Evolutionary conservation across 2,797 vertebrate species (phyloP).

Genomic region (Labroides dimidiatus): DNA sequence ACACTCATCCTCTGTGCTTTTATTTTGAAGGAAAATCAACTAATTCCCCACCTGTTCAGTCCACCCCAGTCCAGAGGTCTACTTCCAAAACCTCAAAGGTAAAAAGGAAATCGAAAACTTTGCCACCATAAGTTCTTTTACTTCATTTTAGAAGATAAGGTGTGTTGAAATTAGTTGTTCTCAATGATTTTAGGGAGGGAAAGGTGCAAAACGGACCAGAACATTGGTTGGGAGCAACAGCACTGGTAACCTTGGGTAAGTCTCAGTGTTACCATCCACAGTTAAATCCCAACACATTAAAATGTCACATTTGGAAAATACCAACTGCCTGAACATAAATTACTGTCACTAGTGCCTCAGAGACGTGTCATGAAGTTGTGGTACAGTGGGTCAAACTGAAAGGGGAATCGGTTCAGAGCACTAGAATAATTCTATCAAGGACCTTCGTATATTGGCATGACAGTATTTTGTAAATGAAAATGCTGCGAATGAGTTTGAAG

Average conservation of each 20-base stretch:
- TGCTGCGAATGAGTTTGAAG: no score
- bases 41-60: slow-evolving; percentile 2
- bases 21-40: slow-evolving; percentile 46
- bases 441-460: no score
- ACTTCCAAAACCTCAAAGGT: slow-evolving; percentile 57
- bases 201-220: slow-evolving; percentile 30
- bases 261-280: neutral
- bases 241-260: slow-evolving; percentile 71
- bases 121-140: neutral
- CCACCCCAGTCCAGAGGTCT: slow-evolving; percentile 15
- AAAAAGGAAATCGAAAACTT: no score
- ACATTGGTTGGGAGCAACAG: slow-evolving; percentile 64
- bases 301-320: no score
- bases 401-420: no score
- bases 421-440: no score
- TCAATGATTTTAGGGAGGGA: slow-evolving; percentile 43
- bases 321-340: no score
- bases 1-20: neutral
- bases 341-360: no score
- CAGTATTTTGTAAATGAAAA: no score
- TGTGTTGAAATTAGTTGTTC: no score
- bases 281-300: neutral
- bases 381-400: no score
- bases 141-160: neutral
- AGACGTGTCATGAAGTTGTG: no score